A percentile compares a stretch with the other conserved stretches of the same genome.
These are phyloP conservation scores for Pristionchus japonicus DNA, from an alignment of 2,888 invertebrate species.

Conservation along the genomic window DNA sequence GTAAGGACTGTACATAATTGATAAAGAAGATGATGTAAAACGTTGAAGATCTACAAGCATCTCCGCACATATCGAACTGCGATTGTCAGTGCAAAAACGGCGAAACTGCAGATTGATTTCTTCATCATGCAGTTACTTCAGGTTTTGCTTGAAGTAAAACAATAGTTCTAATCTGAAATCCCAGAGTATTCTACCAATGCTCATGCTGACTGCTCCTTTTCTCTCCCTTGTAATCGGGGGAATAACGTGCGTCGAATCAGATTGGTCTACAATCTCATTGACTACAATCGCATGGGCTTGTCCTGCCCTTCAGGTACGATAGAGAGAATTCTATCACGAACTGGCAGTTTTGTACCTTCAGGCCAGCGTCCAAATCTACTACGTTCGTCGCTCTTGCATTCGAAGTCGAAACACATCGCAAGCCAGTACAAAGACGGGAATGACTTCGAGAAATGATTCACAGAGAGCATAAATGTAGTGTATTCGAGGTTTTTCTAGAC, in stretches of 20 bases:
- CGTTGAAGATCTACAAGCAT: not conserved
- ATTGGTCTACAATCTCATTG: constrained; percentile 5
- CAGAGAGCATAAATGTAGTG: not conserved
- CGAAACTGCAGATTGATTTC: not conserved
- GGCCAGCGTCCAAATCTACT: not conserved
- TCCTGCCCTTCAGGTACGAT: not conserved
- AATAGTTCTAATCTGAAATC: not conserved
- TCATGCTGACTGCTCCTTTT: not conserved
- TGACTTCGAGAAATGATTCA: not conserved
- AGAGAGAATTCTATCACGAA: not conserved
- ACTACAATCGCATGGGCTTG: not conserved
- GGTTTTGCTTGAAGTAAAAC: not conserved
- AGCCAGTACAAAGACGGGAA: not conserved
- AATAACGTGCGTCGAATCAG: not conserved
- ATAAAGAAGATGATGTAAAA: not conserved
- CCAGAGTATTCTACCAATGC: constrained; percentile 15
- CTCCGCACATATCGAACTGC: not conserved
- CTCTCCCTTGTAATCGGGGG: not conserved
- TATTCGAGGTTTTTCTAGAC: no score
- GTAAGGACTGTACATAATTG: no score
- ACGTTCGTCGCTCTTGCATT: not conserved
- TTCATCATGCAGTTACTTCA: constrained; percentile 1
- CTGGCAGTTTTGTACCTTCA: not conserved
- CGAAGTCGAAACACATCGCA: not conserved
- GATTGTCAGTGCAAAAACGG: not conserved